phyloP scores from a whole-genome alignment of 1,140 invertebrate genomes.

The Penaeus japonicus region DNA sequence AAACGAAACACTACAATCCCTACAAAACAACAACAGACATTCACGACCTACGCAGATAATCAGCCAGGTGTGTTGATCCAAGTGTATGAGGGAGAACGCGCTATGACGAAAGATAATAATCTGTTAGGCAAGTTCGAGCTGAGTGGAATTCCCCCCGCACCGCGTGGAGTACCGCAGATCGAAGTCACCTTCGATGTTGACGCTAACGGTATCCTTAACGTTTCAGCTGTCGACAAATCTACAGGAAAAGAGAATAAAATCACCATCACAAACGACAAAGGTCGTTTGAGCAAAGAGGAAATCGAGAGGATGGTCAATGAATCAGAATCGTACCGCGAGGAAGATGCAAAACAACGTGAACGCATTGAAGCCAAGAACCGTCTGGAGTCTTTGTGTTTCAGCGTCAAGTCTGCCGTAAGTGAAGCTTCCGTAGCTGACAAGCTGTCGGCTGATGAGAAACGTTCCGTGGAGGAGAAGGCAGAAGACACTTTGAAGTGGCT shows the following conservation, averaged over 20 bases:
- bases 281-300: neutral
- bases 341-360: conserved; percentile 70
- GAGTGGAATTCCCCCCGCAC: neutral
- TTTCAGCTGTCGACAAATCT: neutral
- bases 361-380: conserved; percentile 77
- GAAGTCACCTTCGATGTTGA: neutral
- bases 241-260: neutral
- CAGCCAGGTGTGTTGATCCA: neutral
- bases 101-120: neutral
- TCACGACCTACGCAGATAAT: neutral
- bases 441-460: conserved; percentile 69
- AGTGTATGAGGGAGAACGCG: neutral
- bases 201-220: neutral
- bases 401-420: conserved; percentile 88
- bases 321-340: conserved; percentile 52
- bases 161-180: neutral
- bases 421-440: conserved; percentile 67
- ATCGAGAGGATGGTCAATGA: neutral
- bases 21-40: neutral
- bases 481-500: conserved; percentile 65
- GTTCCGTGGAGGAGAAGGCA: conserved; percentile 67
- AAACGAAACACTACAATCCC: neutral
- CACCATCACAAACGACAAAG: neutral
- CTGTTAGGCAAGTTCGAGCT: neutral
- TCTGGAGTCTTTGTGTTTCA: conserved; percentile 95